These are phyloP conservation scores for Dascyllus trimaculatus DNA, from an alignment of 2,113 vertebrate genomes.

Conservation along the genomic window DNA sequence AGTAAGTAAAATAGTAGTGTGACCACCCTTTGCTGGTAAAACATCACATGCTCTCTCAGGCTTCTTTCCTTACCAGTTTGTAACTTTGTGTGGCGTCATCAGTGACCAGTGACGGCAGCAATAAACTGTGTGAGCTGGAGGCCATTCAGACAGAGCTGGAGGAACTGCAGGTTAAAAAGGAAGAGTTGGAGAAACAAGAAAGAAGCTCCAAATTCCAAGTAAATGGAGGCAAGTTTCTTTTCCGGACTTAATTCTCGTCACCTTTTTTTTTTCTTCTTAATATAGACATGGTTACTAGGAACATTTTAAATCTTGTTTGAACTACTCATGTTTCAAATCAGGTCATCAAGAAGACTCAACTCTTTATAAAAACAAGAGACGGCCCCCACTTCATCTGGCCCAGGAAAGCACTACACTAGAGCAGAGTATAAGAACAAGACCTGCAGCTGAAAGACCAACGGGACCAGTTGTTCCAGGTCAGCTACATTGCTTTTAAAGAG, in stretches of 20 bases:
- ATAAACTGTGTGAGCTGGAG: slow-evolving; percentile 46
- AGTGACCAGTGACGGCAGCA: slow-evolving; percentile 25
- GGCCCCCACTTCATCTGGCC: background rate
- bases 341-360: background rate
- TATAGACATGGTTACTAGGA: no score
- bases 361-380: background rate
- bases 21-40: no score
- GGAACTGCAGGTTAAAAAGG: slow-evolving; percentile 42
- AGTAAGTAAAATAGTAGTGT: no score
- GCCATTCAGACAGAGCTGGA: slow-evolving; percentile 65
- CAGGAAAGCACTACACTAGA: background rate
- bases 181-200: background rate
- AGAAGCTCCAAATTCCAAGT: no score
- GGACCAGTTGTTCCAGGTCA: slow-evolving; percentile 7
- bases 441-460: background rate
- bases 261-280: background rate
- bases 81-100: background rate
- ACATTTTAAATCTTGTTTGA: background rate
- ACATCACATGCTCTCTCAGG: no score
- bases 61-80: no score
- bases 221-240: background rate
- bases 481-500: background rate
- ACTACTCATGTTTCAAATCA: slow-evolving; percentile 2
- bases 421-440: no score
- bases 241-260: background rate